These are phyloP conservation scores for Saturnia japonica DNA, from an alignment of 2,888 invertebrate species.

Conservation along the genomic window DNA sequence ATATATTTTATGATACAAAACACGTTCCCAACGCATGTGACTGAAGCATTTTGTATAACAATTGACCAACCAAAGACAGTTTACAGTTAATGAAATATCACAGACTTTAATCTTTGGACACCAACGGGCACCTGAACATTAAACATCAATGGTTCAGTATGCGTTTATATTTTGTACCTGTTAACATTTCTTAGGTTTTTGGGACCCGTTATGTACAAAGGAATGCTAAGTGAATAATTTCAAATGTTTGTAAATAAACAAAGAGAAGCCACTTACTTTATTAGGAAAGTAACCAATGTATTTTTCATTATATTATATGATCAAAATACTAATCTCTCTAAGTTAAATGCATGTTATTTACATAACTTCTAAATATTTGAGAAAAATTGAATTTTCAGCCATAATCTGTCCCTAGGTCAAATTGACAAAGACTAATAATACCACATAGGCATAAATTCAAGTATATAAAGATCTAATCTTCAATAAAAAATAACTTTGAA, in stretches of 20 bases:
- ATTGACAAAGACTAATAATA: conserved; percentile 66
- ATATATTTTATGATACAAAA: conserved; percentile 80
- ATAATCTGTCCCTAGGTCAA: conserved; percentile 57
- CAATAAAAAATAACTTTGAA: conserved; percentile 75
- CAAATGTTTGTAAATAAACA: conserved; percentile 67
- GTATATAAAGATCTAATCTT: conserved; percentile 75
- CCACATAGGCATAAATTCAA: conserved; percentile 72
- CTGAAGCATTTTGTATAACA: conserved; percentile 73
- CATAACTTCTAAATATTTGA: conserved; percentile 65
- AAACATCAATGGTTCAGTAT: conserved; percentile 49
- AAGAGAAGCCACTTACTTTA: conserved; percentile 71
- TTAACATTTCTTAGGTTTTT: conserved; percentile 59
- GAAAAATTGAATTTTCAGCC: conserved; percentile 61
- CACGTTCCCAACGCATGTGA: conserved; percentile 53
- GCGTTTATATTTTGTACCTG: conserved; percentile 64
- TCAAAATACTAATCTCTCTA: conserved; percentile 70
- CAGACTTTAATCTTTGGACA: conserved; percentile 82
- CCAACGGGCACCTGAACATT: conserved; percentile 73
- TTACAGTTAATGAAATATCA: conserved; percentile 79
- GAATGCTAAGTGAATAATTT: conserved; percentile 71
- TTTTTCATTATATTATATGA: conserved; percentile 63
- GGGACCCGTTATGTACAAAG: conserved; percentile 77
- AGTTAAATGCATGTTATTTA: conserved; percentile 79
- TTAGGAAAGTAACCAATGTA: conserved; percentile 72
- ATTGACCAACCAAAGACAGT: conserved; percentile 82